phyloP scores from a whole-genome alignment of 2,888 invertebrate genomes.

The Tetrapedia diversipes region DNA sequence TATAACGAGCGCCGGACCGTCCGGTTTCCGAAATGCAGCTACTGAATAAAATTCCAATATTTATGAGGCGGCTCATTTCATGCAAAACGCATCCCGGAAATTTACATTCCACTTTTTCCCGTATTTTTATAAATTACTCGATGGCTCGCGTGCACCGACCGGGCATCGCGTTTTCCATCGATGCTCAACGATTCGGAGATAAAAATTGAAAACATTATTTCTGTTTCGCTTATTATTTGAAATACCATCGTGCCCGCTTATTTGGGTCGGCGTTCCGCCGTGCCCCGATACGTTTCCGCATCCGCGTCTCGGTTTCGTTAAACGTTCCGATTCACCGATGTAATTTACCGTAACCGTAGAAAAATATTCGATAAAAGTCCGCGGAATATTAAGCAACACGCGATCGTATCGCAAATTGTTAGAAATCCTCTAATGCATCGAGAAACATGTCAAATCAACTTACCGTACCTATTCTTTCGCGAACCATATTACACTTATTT shows the following conservation, averaged over 20 bases:
- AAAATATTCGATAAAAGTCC: background rate
- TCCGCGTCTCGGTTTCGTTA: conserved; percentile 43
- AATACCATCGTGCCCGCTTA: conserved; percentile 50
- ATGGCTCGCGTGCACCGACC: conserved; percentile 10
- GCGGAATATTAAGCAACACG: conserved; percentile 18
- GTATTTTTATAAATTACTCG: conserved; percentile 58
- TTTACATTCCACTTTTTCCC: conserved; percentile 62
- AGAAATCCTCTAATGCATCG: no score
- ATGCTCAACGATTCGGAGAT: conserved; percentile 38
- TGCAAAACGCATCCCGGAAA: conserved; percentile 57
- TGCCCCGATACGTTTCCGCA: conserved; percentile 25
- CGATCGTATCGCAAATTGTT: no score
- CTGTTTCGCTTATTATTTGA: conserved; percentile 59
- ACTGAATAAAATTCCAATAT: conserved; percentile 63
- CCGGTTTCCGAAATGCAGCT: conserved; percentile 57
- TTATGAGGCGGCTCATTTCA: conserved; percentile 62
- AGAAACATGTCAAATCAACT: no score
- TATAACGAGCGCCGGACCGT: conserved; percentile 56
- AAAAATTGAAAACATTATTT: conserved; percentile 62
- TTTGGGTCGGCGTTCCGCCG: conserved; percentile 35
- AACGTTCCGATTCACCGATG: conserved; percentile 44
- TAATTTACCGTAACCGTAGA: conserved; percentile 23
- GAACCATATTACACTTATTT: no score
- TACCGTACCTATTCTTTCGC: no score
- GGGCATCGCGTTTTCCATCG: conserved; percentile 19